Base-by-base conservation (phyloP, 2,113 vertebrate genomes). In the Plestiodon gilberti region DNA sequence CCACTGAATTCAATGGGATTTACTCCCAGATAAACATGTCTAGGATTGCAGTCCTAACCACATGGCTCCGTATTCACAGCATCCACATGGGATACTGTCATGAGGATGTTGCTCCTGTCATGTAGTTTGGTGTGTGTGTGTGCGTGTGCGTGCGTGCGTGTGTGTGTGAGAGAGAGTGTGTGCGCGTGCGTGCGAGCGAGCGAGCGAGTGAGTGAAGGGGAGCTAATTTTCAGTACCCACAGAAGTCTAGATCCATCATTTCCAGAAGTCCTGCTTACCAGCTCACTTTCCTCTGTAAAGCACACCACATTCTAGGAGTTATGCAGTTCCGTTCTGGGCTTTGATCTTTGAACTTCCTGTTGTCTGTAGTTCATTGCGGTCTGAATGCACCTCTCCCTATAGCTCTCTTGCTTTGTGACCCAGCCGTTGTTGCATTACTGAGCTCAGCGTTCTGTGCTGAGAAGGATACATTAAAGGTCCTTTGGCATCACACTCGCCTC, bases 391-490 rank as follows among this genome's bases (percentile, higher is more conserved):
- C 35, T 43, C 35, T 57, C 17, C 40, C 59, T 67, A 57, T 57
- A 61, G n/a, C 55, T 9, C 30, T 70, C 76, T 65, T 65, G 59
- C 76, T 57, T 69, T 17, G 4, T 74, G 76, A 74, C n/a, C 70
- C 52, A 78, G 48, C 74, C 30, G 76, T 65, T 78, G 73, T 64
- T 84, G 73, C 43, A 28, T 82, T 70, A 73, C 40, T 48, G 30
- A 35, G 43, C 59, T 81, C 78, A 75, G 59, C n/a, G 64, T 87
- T 87, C 70, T 65, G 59, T 62, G 18, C 17, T 22, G 57, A n/a
- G n/a, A 75, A 79, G 23, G 84, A 59, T 81, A 61, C 40, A 87
- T 75, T 75, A 87, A 85, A 25, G 43, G 38, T 55, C 78, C 8
- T 30, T 55, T 75, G 40, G 33, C 61, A 52, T 75, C 48, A 35